A percentile compares a stretch with the other conserved stretches of the same genome.
These are phyloP conservation scores for Melipona bicolor DNA, from an alignment of 2,888 invertebrate genomes.

Conservation along the genomic window DNA sequence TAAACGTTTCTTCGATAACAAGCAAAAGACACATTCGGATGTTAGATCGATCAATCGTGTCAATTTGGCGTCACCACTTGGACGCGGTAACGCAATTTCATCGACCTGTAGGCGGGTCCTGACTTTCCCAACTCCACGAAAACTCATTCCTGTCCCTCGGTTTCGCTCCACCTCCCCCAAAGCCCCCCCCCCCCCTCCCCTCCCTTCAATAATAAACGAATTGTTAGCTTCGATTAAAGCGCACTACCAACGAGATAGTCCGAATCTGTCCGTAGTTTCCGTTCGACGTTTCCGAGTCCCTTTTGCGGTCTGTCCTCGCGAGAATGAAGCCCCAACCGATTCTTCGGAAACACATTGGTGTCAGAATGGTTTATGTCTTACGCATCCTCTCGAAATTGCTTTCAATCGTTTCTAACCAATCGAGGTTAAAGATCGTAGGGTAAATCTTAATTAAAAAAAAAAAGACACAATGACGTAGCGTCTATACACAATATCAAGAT, in stretches of 20 bases:
- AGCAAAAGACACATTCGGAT: constrained; percentile 4
- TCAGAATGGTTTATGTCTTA: constrained; percentile 63
- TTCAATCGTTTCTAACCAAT: constrained; percentile 43
- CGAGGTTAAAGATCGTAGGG: constrained; percentile 24
- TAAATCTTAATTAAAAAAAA: constrained; percentile 59
- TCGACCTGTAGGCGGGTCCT: constrained; percentile 54
- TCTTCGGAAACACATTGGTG: constrained; percentile 38
- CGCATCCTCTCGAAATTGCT: constrained; percentile 50
- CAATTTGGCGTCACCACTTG: constrained; percentile 40
- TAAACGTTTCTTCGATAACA: constrained; percentile 28
- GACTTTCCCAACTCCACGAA: constrained; percentile 67
- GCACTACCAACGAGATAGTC: constrained; percentile 52
- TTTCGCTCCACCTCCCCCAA: constrained; percentile 57
- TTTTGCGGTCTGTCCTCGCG: constrained; percentile 30
- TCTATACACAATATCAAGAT: neutral
- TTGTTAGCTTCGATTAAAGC: constrained; percentile 77
- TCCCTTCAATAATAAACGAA: constrained; percentile 74
- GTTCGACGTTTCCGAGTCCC: constrained; percentile 34
- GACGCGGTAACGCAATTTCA: constrained; percentile 62
- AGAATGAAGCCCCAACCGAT: constrained; percentile 31
- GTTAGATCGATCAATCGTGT: constrained; percentile 25
- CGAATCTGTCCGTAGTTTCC: constrained; percentile 41
- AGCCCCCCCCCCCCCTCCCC: too few relatives aligned
- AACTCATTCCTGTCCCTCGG: constrained; percentile 52
- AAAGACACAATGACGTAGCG: neutral